Conservation (phyloP, 1,140 invertebrate genomes). For the Caenorhabditis tropicalis region DNA sequence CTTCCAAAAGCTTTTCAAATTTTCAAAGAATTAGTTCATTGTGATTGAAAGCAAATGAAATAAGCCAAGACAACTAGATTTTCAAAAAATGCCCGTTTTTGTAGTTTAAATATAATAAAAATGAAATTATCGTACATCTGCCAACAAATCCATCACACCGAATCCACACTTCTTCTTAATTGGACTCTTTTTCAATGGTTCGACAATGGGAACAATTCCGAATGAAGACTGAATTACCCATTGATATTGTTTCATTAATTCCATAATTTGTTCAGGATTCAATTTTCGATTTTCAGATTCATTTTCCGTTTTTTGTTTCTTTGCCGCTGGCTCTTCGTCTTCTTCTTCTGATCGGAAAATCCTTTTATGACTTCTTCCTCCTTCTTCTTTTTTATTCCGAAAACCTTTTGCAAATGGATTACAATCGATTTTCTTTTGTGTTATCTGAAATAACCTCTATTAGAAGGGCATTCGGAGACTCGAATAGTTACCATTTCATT, state of each 20-base stretch:
- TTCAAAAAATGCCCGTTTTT: no score
- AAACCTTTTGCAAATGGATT: conserved; percentile 9
- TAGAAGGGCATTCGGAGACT: not conserved
- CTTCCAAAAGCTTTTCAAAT: no score
- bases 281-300: not conserved
- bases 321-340: not conserved
- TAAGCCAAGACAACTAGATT: no score
- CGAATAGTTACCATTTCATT: conserved; percentile 83
- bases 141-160: conserved; percentile 3
- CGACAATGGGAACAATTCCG: not conserved
- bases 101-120: no score
- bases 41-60: no score
- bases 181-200: not conserved
- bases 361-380: not conserved
- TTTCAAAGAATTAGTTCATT: no score
- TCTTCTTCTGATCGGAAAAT: not conserved
- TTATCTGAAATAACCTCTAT: not conserved
- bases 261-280: not conserved
- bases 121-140: no score
- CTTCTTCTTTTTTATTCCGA: not conserved
- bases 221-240: not conserved
- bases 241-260: not conserved
- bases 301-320: not conserved
- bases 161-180: conserved; percentile 9
- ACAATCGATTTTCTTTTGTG: not conserved